Conservation (phyloP, 2,797 vertebrate species). For the Echeneis naucrates region DNA sequence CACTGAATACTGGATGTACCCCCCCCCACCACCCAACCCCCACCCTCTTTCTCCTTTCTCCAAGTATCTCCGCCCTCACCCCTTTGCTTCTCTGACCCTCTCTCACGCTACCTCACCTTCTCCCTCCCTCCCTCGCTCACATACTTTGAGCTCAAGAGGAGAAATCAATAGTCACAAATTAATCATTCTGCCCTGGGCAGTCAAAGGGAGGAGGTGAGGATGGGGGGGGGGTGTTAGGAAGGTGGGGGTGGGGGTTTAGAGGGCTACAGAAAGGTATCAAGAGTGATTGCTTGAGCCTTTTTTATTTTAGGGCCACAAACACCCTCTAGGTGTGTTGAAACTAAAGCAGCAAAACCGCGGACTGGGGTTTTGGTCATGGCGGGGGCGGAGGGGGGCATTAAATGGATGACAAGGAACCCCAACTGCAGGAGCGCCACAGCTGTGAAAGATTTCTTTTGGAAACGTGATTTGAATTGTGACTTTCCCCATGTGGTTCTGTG, state of each 20-base stretch:
- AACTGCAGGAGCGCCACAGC: not conserved
- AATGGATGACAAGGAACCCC: not conserved
- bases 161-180: slow-evolving; percentile 94
- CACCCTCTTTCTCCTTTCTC: slow-evolving; percentile 20
- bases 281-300: slow-evolving; percentile 46
- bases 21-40: slow-evolving; percentile 50
- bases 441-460: not conserved
- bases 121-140: slow-evolving; percentile 44
- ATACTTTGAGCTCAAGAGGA: slow-evolving; percentile 79
- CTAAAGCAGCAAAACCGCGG: slow-evolving; percentile 1
- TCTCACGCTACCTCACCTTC: slow-evolving; percentile 46
- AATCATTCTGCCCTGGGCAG: slow-evolving; percentile 87
- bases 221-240: not conserved
- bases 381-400: not conserved
- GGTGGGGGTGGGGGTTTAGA: slow-evolving; percentile 49
- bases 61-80: slow-evolving; percentile 42
- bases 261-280: slow-evolving; percentile 57
- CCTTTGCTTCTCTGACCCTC: slow-evolving; percentile 55
- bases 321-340: slow-evolving; percentile 9
- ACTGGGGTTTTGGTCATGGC: not conserved
- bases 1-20: slow-evolving; percentile 93
- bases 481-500: not conserved
- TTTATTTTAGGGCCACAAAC: slow-evolving; percentile 35
- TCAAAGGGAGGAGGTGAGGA: slow-evolving; percentile 60
- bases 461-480: not conserved